Evolutionary conservation across 1,140 invertebrate genomes (phyloP).

Genomic region (Aphaenogaster floridana): DNA sequence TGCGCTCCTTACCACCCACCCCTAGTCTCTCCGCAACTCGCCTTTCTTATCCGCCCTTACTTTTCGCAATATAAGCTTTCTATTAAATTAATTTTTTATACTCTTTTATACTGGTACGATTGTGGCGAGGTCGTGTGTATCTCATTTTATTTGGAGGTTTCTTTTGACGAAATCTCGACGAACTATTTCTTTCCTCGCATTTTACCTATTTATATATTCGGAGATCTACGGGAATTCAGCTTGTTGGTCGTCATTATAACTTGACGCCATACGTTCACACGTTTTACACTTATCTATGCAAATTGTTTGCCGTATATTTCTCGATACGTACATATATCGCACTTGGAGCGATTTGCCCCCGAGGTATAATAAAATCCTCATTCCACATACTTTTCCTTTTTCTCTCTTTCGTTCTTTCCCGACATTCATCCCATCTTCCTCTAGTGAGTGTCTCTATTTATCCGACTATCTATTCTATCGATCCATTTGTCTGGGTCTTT

Average conservation of each 20-base stretch:
- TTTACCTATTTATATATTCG: neutral
- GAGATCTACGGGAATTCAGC: neutral
- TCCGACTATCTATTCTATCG: slow-evolving; percentile 24
- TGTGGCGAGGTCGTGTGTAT: neutral
- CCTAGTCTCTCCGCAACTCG: neutral
- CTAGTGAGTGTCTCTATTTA: slow-evolving; percentile 30
- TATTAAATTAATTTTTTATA: neutral
- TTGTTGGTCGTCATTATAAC: neutral
- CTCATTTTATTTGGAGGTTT: neutral
- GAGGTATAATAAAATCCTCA: slow-evolving; percentile 38
- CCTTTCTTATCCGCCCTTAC: neutral
- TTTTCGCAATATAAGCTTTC: slow-evolving; percentile 1
- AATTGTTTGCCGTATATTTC: slow-evolving; percentile 17
- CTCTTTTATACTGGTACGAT: too few relatives aligned
- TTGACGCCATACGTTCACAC: neutral
- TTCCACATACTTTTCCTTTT: neutral
- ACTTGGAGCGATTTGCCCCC: slow-evolving; percentile 6
- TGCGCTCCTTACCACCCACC: slow-evolving; percentile 25
- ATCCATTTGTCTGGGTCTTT: neutral
- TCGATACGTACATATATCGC: slow-evolving; percentile 2
- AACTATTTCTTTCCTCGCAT: neutral
- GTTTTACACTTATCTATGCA: slow-evolving; percentile 24
- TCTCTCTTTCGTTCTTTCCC: neutral
- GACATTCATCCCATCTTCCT: slow-evolving; percentile 21
- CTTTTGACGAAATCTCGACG: neutral